These are phyloP conservation scores for Cybosia mesomella DNA, from an alignment of 2,888 invertebrate genomes.

Conservation along the genomic window DNA sequence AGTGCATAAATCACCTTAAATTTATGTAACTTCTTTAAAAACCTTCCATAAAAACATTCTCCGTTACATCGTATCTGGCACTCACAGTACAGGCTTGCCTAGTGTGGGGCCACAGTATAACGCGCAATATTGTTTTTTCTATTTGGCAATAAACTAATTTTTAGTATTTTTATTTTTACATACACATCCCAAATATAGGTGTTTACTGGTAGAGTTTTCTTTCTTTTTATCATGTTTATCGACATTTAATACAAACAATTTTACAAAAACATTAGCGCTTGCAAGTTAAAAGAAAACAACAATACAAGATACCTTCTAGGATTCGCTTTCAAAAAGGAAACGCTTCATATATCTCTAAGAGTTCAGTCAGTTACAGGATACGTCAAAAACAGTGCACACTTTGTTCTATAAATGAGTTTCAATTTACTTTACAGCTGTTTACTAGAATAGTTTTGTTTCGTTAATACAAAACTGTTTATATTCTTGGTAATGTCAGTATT, in stretches of 20 bases:
- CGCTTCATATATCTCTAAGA: slow-evolving; percentile 15
- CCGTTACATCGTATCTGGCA: too few relatives aligned
- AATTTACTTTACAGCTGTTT: slow-evolving; percentile 33
- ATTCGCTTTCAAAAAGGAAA: slow-evolving; percentile 6
- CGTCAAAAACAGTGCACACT: slow-evolving; percentile 41
- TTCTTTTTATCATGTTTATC: neutral
- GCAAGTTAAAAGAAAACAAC: slow-evolving; percentile 1
- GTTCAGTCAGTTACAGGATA: slow-evolving; percentile 21
- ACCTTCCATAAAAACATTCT: too few relatives aligned
- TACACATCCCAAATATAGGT: too few relatives aligned
- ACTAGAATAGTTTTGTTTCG: neutral
- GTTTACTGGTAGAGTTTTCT: neutral
- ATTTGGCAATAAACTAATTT: too few relatives aligned
- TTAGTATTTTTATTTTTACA: too few relatives aligned
- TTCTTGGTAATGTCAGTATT: neutral
- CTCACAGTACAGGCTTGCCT: too few relatives aligned
- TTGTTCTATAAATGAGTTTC: slow-evolving; percentile 41
- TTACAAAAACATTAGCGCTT: slow-evolving; percentile 13
- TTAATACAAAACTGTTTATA: neutral
- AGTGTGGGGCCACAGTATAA: too few relatives aligned
- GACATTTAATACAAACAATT: neutral
- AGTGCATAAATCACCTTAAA: too few relatives aligned
- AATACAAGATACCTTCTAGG: slow-evolving; percentile 11
- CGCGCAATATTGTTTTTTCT: too few relatives aligned
- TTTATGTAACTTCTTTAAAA: too few relatives aligned